A percentile compares a stretch with the other conserved stretches of the same genome.
phyloP scores from a whole-genome alignment of 2,888 invertebrate species.

The Ferdinandea cuprea region DNA sequence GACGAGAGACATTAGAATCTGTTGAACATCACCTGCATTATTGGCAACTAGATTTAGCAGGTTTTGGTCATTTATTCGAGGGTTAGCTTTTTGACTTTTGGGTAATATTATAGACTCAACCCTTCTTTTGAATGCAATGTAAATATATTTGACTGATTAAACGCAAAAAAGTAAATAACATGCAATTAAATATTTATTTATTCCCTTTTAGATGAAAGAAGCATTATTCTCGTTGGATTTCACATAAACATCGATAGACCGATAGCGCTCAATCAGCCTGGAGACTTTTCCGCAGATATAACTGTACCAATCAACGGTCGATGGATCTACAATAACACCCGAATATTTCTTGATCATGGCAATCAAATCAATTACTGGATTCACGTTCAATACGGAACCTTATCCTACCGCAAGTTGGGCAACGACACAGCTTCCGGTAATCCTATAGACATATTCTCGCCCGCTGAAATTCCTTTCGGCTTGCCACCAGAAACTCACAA shows the following conservation, averaged over 20 bases:
- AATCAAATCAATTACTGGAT: constrained; percentile 87
- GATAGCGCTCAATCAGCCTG: constrained; percentile 84
- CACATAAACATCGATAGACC: constrained; percentile 86
- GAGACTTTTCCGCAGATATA: constrained; percentile 84
- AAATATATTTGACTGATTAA: no score
- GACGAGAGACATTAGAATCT: no score
- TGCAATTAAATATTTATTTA: no score
- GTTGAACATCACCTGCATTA: no score
- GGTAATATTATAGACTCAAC: no score
- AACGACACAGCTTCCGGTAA: background rate
- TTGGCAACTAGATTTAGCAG: no score
- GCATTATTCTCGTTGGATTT: constrained; percentile 85
- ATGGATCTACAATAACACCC: constrained; percentile 84
- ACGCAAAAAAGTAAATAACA: no score
- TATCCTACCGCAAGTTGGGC: constrained; percentile 39
- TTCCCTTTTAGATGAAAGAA: constrained; percentile 73
- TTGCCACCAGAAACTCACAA: background rate
- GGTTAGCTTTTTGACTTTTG: no score
- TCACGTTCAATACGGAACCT: constrained; percentile 80
- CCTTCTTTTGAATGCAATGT: no score
- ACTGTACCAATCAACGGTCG: constrained; percentile 82
- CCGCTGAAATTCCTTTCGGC: background rate
- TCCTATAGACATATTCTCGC: background rate
- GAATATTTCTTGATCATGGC: constrained; percentile 83
- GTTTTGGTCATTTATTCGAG: no score